These are phyloP conservation scores for Phengaris alcon DNA, from an alignment of 2,888 invertebrate species.

Conservation along the genomic window DNA sequence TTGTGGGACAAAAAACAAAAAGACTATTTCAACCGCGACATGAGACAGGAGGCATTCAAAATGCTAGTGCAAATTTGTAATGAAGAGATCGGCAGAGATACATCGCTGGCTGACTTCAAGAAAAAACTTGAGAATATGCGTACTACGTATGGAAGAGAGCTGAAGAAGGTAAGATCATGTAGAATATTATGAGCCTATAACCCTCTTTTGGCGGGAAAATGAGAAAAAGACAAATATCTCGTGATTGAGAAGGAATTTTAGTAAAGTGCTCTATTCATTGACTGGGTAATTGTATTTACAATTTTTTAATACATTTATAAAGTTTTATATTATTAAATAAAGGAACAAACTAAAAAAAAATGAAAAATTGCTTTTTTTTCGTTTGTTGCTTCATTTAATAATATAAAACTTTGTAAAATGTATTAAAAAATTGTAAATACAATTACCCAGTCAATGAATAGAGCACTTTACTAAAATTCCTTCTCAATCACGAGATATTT, in stretches of 20 bases:
- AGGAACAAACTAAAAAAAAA: background rate
- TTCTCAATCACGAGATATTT: too few species aligned
- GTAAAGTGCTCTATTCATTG: background rate
- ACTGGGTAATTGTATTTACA: too few species aligned
- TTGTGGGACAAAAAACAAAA: constrained; percentile 37
- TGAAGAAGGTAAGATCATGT: constrained; percentile 36
- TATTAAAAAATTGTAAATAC: too few species aligned
- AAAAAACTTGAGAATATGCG: constrained; percentile 39
- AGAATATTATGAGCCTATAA: constrained; percentile 24
- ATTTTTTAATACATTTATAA: too few species aligned
- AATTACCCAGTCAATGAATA: too few species aligned
- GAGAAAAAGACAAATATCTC: constrained; percentile 15
- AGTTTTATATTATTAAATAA: too few species aligned
- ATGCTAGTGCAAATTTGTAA: constrained; percentile 36
- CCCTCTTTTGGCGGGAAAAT: constrained; percentile 27
- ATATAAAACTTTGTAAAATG: too few species aligned
- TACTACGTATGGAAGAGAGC: constrained; percentile 37
- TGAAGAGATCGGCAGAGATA: constrained; percentile 34
- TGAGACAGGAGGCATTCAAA: constrained; percentile 36
- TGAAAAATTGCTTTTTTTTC: too few species aligned
- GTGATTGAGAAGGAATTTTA: constrained; percentile 7
- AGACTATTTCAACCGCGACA: constrained; percentile 35
- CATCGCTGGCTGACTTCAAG: constrained; percentile 33
- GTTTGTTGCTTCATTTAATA: too few species aligned
- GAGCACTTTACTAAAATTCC: too few species aligned